Conservation (phyloP, 2,113 vertebrate genomes). For the Odontesthes bonariensis region DNA sequence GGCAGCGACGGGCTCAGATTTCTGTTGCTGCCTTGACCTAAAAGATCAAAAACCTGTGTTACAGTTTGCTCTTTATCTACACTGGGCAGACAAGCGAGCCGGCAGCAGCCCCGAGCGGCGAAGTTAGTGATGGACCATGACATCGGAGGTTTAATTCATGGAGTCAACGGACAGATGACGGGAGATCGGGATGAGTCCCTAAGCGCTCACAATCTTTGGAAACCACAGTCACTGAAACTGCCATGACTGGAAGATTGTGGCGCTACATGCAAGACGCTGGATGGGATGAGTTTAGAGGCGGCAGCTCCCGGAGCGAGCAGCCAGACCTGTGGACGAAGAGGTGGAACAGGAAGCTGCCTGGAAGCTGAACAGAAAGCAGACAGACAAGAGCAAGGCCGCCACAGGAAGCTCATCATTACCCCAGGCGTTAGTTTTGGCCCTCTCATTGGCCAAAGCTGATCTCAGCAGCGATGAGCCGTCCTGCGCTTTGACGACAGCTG, state of each 20-base stretch:
- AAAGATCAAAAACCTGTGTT: constrained; percentile 66
- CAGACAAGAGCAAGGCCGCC: constrained; percentile 38
- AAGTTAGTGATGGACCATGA: constrained; percentile 57
- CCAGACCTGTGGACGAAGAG: constrained; percentile 59
- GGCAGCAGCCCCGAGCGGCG: constrained; percentile 37
- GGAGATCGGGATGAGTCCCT: neutral
- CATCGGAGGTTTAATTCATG: neutral
- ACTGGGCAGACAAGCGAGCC: constrained; percentile 20
- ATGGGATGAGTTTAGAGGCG: constrained; percentile 26
- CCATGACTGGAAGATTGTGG: constrained; percentile 61
- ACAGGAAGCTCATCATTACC: constrained; percentile 56
- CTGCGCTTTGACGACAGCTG: constrained; percentile 58
- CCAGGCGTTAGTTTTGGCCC: constrained; percentile 59
- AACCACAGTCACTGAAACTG: constrained; percentile 46
- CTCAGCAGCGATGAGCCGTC: constrained; percentile 48
- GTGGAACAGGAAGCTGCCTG: neutral
- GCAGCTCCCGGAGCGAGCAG: constrained; percentile 29
- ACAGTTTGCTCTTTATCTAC: constrained; percentile 3
- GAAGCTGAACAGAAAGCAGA: constrained; percentile 23
- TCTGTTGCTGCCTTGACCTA: constrained; percentile 72
- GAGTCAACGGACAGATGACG: constrained; percentile 1
- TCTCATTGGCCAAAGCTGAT: constrained; percentile 52
- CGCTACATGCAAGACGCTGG: constrained; percentile 46
- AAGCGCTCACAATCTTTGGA: constrained; percentile 47
- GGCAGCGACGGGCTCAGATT: constrained; percentile 46